Evolutionary conservation across 2,888 invertebrate genomes (phyloP).

Genomic region (Anodontia alba): DNA sequence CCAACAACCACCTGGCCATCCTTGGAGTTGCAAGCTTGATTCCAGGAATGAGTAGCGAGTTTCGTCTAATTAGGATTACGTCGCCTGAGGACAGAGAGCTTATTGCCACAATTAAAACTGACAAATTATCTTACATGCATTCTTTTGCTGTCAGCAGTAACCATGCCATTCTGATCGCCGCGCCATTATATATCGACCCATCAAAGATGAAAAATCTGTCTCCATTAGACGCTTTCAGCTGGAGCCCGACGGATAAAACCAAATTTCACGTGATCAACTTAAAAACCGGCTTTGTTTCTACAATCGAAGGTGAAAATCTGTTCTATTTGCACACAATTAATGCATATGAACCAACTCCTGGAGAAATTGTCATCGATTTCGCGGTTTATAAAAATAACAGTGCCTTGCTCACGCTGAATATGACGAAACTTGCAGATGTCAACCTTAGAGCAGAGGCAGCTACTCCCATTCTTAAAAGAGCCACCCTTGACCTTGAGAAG

Average conservation of each 20-base stretch:
- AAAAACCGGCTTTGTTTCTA: constrained; percentile 62
- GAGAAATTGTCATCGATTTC: constrained; percentile 38
- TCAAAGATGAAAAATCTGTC: constrained; percentile 58
- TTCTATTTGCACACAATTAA: constrained; percentile 79
- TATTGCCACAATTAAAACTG: constrained; percentile 68
- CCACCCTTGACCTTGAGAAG: constrained; percentile 43
- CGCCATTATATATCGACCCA: constrained; percentile 73
- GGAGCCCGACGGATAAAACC: constrained; percentile 65
- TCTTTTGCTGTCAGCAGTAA: constrained; percentile 74
- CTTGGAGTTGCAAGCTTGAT: constrained; percentile 68
- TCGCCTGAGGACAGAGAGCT: constrained; percentile 67
- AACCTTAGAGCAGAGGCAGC: constrained; percentile 40
- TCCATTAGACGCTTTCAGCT: constrained; percentile 72
- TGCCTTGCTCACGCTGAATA: constrained; percentile 48
- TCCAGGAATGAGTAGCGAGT: constrained; percentile 59
- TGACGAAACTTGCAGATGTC: constrained; percentile 45
- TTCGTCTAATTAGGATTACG: constrained; percentile 72
- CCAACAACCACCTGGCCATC: constrained; percentile 69
- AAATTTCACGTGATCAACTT: constrained; percentile 71
- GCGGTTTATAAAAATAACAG: constrained; percentile 41
- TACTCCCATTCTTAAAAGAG: constrained; percentile 50
- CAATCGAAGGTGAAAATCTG: constrained; percentile 61
- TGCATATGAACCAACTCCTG: constrained; percentile 69
- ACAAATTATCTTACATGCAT: constrained; percentile 78
- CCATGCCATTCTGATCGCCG: constrained; percentile 74